Evolutionary conservation across 2,888 invertebrate genomes (phyloP), one percentile per base, ranked within the genome.

Genomic region (Aspidiotus rigidus): DNA sequence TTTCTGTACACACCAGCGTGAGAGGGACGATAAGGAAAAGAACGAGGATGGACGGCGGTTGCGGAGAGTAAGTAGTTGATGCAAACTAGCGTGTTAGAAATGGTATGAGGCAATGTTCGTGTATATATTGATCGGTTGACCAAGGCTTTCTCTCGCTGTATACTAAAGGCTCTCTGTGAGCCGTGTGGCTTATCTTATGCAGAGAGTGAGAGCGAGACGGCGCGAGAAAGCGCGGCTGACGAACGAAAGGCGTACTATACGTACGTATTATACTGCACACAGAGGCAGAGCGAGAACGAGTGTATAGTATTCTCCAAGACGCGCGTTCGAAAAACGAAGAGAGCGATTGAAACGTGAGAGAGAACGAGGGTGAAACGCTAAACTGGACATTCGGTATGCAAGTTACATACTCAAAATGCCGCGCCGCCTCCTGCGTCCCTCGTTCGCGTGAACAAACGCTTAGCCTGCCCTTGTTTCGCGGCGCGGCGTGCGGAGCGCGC

Each of bases 381-480:
- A 66, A 66, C 69, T 69, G 69, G 69, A 69, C 69, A 69, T 69
- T 69, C 69, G 62, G 69, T 69, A 69, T 69, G 69, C 69, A 62
- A 69, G 69, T 62, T 62, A 69, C 62, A 69, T 62, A 54, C 69
- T 69, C 53, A 54, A 69, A 49, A 69, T 60, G 49, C 60, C 53
- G 49, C 59, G 40, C 40, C 56, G 8, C 42, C 64, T 56, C 39
- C 53, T 28, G 28, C 54, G 56, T 39, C 49, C 13, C 41, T 55
- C 56, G 55, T 16, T 62, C 63, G 40, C 53, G 17, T 39, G 53
- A 49, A 54, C 64, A 28, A 56, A 42, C 66, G 64, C 56, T 66
- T 66, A 66, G 66, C 66, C 55, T 64, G 57, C 66, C 57, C 40
- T 56, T 56, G 56, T 42, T 41, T 40, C n/a, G 15, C 41, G 53